Evolutionary conservation across 2,797 vertebrate species (phyloP).

Genomic region (Silurus lanzhouensis): DNA sequence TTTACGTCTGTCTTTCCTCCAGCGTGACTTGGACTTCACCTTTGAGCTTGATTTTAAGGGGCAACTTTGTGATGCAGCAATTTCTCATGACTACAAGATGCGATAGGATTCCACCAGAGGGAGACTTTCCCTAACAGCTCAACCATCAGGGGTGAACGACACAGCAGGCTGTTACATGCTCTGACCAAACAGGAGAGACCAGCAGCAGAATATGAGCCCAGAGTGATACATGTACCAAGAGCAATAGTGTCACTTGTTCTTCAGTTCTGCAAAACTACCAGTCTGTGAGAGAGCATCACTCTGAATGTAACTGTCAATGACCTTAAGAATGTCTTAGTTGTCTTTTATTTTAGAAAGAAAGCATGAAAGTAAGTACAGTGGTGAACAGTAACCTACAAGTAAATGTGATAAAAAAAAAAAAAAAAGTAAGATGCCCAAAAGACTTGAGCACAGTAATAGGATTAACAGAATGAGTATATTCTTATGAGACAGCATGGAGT

Average conservation of each 20-base stretch:
- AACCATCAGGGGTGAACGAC: conserved; percentile 48
- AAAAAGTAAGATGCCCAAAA: conserved; percentile 23
- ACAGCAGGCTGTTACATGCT: conserved; percentile 38
- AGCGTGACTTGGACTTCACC: conserved; percentile 98
- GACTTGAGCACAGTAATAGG: conserved; percentile 2
- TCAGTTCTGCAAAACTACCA: conserved; percentile 48
- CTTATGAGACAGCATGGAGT: conserved; percentile 18
- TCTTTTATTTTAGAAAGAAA: conserved; percentile 52
- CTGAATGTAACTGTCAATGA: conserved; percentile 68
- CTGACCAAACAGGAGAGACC: conserved; percentile 40
- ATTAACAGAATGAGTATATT: conserved; percentile 31
- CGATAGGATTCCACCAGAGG: conserved; percentile 72
- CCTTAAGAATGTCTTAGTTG: conserved; percentile 58
- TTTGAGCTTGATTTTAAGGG: conserved; percentile 97
- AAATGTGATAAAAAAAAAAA: conserved; percentile 8
- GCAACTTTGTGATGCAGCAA: conserved; percentile 94
- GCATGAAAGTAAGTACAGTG: conserved; percentile 33
- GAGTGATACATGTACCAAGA: conserved; percentile 58
- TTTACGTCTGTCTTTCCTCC: conserved; percentile 40
- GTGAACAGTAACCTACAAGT: conserved; percentile 39
- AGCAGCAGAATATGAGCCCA: conserved; percentile 36
- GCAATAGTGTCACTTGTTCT: conserved; percentile 68
- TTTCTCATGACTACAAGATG: conserved; percentile 99
- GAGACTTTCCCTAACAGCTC: conserved; percentile 33
- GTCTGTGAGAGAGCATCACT: conserved; percentile 54